Base-by-base conservation (phyloP, 1,140 invertebrate genomes). In the Papilio aristodemus region DNA sequence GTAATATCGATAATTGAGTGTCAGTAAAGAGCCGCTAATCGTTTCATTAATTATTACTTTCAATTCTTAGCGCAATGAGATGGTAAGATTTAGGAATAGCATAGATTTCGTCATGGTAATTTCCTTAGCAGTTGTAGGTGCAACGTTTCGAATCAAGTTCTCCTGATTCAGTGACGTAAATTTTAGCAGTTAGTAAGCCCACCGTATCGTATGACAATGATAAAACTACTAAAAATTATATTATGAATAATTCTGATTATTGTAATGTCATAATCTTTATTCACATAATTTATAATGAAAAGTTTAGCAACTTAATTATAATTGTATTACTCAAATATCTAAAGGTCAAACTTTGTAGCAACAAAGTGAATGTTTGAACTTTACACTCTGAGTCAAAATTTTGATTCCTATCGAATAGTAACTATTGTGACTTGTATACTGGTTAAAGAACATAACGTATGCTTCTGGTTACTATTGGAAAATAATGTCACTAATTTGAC, bases 281-380 rank as follows among this genome's bases (percentile, higher is more conserved):
- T 19, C 19, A 19, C 22, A 19, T 54, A 54, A 54, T 54, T 54
- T 54, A 54, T 54, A 54, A 54, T 54, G 9, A 54, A 54, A 54
- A 54, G 46, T 54, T 54, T 22, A 19, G 46, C 19, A 54, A 54
- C 46, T 54, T 54, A 50, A 50, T 50, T 9, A 50, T 50, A 19
- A 54, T 54, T 54, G 46, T 54, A 54, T 54, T 54, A 4, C 17
- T 25, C 17, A 54, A 54, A 10, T 54, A 54, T 17, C 19, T 54
- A 54, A 54, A 54, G 46, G 46, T 54, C 46, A 54, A 54, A 54
- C 46, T 54, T 22, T 46, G 17, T 46, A 54, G 22, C 19, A 19
- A 54, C 46, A 54, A 54, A 54, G 46, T 54, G 46, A 54, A 54
- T 54, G 46, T 54, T 54, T 54, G 10, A 54, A 54, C 46, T 54